phyloP scores from a whole-genome alignment of 2,797 vertebrate genomes.

The Danionella dracula region DNA sequence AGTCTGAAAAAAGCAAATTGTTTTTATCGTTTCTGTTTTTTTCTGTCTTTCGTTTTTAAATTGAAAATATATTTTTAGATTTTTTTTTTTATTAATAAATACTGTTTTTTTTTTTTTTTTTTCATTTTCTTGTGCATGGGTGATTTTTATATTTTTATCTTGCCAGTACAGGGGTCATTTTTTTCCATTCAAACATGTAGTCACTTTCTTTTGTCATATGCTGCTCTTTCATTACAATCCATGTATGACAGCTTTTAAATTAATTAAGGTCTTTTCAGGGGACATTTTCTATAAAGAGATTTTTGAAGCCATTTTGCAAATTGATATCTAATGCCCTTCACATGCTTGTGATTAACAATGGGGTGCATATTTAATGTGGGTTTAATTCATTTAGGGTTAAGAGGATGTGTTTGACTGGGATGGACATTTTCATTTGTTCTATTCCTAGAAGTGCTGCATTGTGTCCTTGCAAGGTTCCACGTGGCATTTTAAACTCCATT shows the following conservation, averaged over 20 bases:
- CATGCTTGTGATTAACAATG: slow-evolving; percentile 72
- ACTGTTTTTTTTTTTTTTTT: not conserved
- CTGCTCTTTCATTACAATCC: not conserved
- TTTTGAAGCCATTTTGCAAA: slow-evolving; percentile 71
- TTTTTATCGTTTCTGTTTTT: no score
- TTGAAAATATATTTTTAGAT: no score
- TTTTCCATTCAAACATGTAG: not conserved
- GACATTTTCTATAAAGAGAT: slow-evolving; percentile 65
- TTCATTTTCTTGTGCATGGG: not conserved
- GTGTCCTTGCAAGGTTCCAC: slow-evolving; percentile 22
- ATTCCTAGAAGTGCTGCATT: slow-evolving; percentile 33
- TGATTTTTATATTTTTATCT: not conserved
- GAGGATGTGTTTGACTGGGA: slow-evolving; percentile 50
- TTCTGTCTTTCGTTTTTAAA: no score
- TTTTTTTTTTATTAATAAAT: no score
- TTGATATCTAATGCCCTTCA: slow-evolving; percentile 71
- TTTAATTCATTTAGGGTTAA: slow-evolving; percentile 70
- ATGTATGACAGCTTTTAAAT: slow-evolving; percentile 44
- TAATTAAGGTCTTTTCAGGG: slow-evolving; percentile 60
- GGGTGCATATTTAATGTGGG: slow-evolving; percentile 70
- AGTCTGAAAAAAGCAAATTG: no score
- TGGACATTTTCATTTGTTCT: slow-evolving; percentile 31
- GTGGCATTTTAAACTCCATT: slow-evolving; percentile 35
- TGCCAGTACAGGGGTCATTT: not conserved
- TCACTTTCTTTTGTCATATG: not conserved